These are phyloP conservation scores for Pygoscelis antarcticus DNA, from an alignment of 2,113 vertebrate genomes.

Conservation along the genomic window DNA sequence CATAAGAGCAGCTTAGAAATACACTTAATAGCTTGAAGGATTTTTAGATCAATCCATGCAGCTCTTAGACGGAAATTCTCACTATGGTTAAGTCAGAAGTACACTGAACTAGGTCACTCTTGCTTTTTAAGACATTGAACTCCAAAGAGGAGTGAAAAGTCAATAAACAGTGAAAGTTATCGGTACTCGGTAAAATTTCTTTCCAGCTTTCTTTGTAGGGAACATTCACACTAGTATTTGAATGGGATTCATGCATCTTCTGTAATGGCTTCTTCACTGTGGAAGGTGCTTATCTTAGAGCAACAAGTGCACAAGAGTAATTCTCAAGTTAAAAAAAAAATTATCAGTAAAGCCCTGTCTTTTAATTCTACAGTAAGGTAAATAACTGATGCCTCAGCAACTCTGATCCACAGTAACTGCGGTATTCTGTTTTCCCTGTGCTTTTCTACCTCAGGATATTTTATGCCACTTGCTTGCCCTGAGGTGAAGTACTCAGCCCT, in stretches of 20 bases:
- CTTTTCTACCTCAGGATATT: background rate
- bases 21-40: background rate
- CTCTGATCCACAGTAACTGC: background rate
- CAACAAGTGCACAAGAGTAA: background rate
- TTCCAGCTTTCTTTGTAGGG: background rate
- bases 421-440: background rate
- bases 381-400: background rate
- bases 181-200: background rate
- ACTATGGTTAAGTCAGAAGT: background rate
- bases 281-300: background rate
- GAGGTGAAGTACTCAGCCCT: background rate
- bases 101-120: background rate
- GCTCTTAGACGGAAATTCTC: background rate
- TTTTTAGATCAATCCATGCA: background rate
- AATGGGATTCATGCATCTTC: background rate
- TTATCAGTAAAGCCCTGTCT: background rate
- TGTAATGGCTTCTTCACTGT: background rate
- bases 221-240: background rate
- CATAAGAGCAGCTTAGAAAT: background rate
- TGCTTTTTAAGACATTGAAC: background rate
- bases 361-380: background rate
- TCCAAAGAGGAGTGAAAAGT: background rate
- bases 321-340: background rate
- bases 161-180: background rate
- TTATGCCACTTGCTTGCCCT: background rate